Evolutionary conservation across 2,888 invertebrate species (phyloP).

Genomic region (Lobophora halterata): DNA sequence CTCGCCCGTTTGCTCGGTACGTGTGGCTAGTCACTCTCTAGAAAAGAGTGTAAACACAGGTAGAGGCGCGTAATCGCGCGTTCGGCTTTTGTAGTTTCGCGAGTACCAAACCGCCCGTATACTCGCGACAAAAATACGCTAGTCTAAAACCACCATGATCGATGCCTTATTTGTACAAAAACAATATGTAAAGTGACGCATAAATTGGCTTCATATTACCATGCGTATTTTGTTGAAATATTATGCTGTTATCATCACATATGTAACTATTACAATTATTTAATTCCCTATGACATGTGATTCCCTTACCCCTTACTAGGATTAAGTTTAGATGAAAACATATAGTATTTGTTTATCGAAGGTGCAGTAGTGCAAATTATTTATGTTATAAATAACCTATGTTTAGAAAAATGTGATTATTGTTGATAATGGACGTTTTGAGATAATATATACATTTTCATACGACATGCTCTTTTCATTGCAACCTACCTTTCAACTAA

Average conservation of each 20-base stretch:
- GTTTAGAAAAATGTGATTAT: slow-evolving; percentile 63
- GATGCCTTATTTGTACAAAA: too few species aligned
- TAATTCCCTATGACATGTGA: slow-evolving; percentile 26
- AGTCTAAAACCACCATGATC: too few species aligned
- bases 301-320: slow-evolving; percentile 27
- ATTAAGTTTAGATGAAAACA: slow-evolving; percentile 27
- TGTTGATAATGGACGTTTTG: slow-evolving; percentile 67
- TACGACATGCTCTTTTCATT: slow-evolving; percentile 31
- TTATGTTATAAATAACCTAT: slow-evolving; percentile 48
- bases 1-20: too few species aligned
- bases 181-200: too few species aligned
- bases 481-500: too few species aligned
- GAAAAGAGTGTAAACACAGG: too few species aligned
- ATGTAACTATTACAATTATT: slow-evolving; percentile 20
- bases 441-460: slow-evolving; percentile 58
- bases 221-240: slow-evolving; percentile 10
- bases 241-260: slow-evolving; percentile 15
- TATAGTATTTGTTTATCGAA: slow-evolving; percentile 28
- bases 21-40: too few species aligned
- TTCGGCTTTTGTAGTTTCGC: too few species aligned
- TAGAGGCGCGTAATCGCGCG: too few species aligned
- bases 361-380: slow-evolving; percentile 55
- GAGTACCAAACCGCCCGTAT: too few species aligned
- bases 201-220: too few species aligned
- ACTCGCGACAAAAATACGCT: too few species aligned